phyloP scores from a whole-genome alignment of 2,797 vertebrate species.

The Myripristis jacobus region DNA sequence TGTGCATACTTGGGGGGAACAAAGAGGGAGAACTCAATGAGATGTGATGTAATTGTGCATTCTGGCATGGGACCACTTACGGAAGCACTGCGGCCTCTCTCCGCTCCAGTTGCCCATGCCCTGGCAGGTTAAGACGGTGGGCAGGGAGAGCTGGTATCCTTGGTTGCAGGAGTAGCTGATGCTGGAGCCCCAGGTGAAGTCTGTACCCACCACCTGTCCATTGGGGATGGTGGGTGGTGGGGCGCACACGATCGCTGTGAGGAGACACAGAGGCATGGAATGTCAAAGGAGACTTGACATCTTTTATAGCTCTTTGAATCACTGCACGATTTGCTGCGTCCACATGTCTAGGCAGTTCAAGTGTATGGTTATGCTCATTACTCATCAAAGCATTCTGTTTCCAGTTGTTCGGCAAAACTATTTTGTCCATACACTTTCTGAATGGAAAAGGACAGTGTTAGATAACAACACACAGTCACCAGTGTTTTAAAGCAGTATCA shows the following conservation, averaged over 20 bases:
- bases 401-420: no score
- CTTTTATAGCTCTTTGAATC: no score
- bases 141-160: conserved; percentile 97
- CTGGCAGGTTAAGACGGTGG: conserved; percentile 94
- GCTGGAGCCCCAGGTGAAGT: conserved; percentile 95
- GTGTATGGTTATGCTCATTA: no score
- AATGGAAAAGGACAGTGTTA: no score
- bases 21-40: conserved; percentile 13
- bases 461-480: no score
- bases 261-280: conserved; percentile 1
- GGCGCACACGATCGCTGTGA: conserved; percentile 90
- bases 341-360: no score
- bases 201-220: conserved; percentile 92
- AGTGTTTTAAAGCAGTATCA: no score
- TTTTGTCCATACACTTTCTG: no score
- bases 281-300: not conserved
- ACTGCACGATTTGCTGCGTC: no score
- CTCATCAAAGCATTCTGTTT: no score
- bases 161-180: conserved; percentile 94
- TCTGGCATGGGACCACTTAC: conserved; percentile 83
- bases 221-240: conserved; percentile 90
- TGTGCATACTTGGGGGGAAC: not conserved
- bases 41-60: conserved; percentile 19
- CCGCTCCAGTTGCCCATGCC: conserved; percentile 96
- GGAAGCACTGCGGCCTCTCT: conserved; percentile 96